Base-by-base conservation (phyloP, 2,888 invertebrate genomes). In the Mycalesis mineus region DNA sequence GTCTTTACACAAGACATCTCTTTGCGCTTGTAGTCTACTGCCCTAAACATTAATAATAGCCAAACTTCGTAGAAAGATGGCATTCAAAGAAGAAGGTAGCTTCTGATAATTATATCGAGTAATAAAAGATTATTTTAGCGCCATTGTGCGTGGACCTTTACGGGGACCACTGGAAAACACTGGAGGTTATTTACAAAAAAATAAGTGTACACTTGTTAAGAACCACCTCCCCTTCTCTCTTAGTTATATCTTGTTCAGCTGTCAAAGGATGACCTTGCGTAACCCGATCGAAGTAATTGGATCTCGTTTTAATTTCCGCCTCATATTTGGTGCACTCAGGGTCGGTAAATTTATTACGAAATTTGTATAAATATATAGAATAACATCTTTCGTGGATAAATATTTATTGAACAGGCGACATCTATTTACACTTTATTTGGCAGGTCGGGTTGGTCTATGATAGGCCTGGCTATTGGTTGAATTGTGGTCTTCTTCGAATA, bases 221-320 rank as follows among this genome's bases (percentile, higher is more conserved):
- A 55, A 37, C 37, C 37, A 36, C 40, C 33, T 52, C 52, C 49
- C 58, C 55, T 56, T 55, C 58, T 58, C 61, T 49, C 39, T 9
- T 2, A 15, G 15, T 13, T 29, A 29, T 7, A 36, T 5, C 40
- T 8, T 17, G 36, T 14, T 8, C 7, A 11, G 39, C 31, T 42
- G 31, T 41, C 28, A 48, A 36, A 40, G 28, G 17, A 28, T 22
- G 58, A 45, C 58, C 58, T 61, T 45, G 55, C 52, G 55, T 48
- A 37, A 45, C 48, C 48, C 49, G 17, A 52, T 33, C 22, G 45
- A 11, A 45, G 14, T 56, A 49, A 58, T 61, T 56, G 29, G 44
- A 58, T 53, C 31, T 42, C 14, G 7, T 55, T 57, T 47, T 15
- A 42, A 57, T 52, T 57, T 57, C 52, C 60, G 52, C 36, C 22